These are phyloP conservation scores for Dendrolimus houi DNA, from an alignment of 2,888 invertebrate species.

Conservation along the genomic window DNA sequence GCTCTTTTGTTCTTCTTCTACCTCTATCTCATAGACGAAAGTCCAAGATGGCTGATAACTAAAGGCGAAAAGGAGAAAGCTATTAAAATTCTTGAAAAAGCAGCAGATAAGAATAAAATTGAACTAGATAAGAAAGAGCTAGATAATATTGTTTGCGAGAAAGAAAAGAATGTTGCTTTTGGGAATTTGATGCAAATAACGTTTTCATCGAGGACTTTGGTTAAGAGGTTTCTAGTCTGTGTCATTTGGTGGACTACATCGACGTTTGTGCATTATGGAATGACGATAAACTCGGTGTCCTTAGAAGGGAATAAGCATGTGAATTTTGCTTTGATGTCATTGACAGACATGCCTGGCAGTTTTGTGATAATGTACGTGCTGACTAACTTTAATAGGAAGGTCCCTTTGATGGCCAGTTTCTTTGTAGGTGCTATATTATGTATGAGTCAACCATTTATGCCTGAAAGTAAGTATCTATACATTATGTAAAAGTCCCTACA, in stretches of 20 bases:
- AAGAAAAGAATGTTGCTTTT: slow-evolving; percentile 29
- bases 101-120: slow-evolving; percentile 67
- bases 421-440: slow-evolving; percentile 75
- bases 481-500: too few relatives aligned
- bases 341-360: slow-evolving; percentile 77
- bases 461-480: slow-evolving; percentile 52
- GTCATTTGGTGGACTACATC: slow-evolving; percentile 77
- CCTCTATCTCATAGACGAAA: slow-evolving; percentile 82
- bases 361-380: slow-evolving; percentile 70
- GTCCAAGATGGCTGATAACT: slow-evolving; percentile 87
- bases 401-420: slow-evolving; percentile 72
- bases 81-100: slow-evolving; percentile 74
- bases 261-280: slow-evolving; percentile 85
- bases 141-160: slow-evolving; percentile 24
- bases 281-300: slow-evolving; percentile 84
- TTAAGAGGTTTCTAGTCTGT: slow-evolving; percentile 51
- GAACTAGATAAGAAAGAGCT: slow-evolving; percentile 35
- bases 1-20: slow-evolving; percentile 80
- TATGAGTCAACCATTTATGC: slow-evolving; percentile 76
- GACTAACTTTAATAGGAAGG: slow-evolving; percentile 71
- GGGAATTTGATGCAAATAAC: slow-evolving; percentile 37
- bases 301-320: slow-evolving; percentile 85
- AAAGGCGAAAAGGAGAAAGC: slow-evolving; percentile 81
- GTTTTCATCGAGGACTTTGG: slow-evolving; percentile 38
- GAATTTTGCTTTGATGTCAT: slow-evolving; percentile 79